Conservation (phyloP, 2,888 invertebrate genomes). For the Trichogramma evanescens region DNA sequence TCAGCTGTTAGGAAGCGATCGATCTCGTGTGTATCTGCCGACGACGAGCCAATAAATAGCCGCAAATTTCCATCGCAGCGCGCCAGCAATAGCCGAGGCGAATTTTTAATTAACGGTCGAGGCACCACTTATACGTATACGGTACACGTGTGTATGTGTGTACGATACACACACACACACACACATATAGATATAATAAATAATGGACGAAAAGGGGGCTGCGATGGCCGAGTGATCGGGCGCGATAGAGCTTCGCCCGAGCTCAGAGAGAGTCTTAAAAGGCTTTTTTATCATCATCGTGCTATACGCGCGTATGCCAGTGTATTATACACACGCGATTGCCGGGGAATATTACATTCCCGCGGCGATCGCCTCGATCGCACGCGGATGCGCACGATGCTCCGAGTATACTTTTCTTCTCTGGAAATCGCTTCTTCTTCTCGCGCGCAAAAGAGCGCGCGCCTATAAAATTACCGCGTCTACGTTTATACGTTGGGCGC, state of each 20-base stretch:
- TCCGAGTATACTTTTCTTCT: too few relatives aligned
- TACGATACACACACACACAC: too few relatives aligned
- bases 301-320: too few relatives aligned
- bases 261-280: constrained; percentile 2
- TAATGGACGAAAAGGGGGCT: constrained; percentile 2
- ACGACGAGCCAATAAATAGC: too few relatives aligned
- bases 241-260: background rate
- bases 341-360: constrained; percentile 14
- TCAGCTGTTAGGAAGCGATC: too few relatives aligned
- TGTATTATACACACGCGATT: too few relatives aligned
- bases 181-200: constrained; percentile 9
- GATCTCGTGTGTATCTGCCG: too few relatives aligned
- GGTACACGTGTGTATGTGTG: too few relatives aligned
- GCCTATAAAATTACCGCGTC: too few relatives aligned
- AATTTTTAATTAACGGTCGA: constrained; percentile 15
- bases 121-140: too few relatives aligned
- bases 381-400: constrained; percentile 9
- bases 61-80: too few relatives aligned
- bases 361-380: constrained; percentile 10
- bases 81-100: background rate
- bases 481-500: too few relatives aligned
- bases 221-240: constrained; percentile 3
- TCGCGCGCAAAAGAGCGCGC: background rate
- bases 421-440: constrained; percentile 1
- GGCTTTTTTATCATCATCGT: constrained; percentile 7